Evolutionary conservation across 2,888 invertebrate species (phyloP).

Genomic region (Hedya salicella): DNA sequence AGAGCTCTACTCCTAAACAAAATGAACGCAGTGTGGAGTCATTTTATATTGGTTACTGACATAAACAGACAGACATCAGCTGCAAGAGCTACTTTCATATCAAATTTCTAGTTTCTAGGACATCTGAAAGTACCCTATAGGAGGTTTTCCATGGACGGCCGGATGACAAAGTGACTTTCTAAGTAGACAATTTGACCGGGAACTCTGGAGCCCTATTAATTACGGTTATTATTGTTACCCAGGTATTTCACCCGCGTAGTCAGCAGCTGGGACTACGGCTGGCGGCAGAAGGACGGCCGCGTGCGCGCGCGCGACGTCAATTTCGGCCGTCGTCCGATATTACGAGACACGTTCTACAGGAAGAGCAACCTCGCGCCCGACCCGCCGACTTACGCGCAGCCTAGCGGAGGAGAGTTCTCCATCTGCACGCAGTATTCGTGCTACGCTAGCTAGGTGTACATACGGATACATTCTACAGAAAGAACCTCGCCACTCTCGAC

Average conservation of each 20-base stretch:
- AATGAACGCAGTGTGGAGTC: too few relatives aligned
- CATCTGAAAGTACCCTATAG: too few relatives aligned
- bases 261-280: conserved; percentile 85
- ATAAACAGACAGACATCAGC: too few relatives aligned
- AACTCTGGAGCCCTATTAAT: too few relatives aligned
- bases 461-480: conserved; percentile 82
- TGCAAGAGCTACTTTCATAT: too few relatives aligned
- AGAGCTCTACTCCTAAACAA: too few relatives aligned
- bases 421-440: conserved; percentile 77
- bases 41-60: too few relatives aligned
- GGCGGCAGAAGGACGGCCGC: conserved; percentile 80
- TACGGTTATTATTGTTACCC: background rate
- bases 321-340: conserved; percentile 79
- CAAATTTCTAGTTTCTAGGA: too few relatives aligned
- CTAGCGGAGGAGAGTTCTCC: conserved; percentile 70
- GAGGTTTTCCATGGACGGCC: too few relatives aligned
- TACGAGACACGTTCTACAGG: conserved; percentile 85
- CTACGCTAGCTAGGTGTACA: conserved; percentile 56
- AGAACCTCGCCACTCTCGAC: too few relatives aligned
- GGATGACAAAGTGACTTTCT: too few relatives aligned
- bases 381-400: conserved; percentile 82
- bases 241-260: conserved; percentile 82
- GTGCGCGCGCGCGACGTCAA: conserved; percentile 67
- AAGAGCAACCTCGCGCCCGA: conserved; percentile 83
- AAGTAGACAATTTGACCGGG: too few relatives aligned